phyloP scores from a whole-genome alignment of 2,888 invertebrate genomes.

The Drosophila pseudotalamancana region DNA sequence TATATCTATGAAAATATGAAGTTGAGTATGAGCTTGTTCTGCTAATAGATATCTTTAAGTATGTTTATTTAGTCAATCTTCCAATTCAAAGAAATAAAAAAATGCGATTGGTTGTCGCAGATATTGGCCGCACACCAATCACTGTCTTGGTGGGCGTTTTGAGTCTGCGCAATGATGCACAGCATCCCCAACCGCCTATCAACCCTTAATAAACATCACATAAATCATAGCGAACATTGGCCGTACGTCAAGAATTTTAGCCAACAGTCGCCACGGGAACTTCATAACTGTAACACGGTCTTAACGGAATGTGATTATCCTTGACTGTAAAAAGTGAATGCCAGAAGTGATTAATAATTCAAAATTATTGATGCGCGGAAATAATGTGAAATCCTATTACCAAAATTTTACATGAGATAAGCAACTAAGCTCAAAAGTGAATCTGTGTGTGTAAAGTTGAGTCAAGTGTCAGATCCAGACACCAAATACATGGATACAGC shows the following conservation, averaged over 20 bases:
- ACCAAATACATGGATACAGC: constrained; percentile 70
- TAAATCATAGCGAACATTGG: constrained; percentile 29
- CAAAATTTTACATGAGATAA: constrained; percentile 36
- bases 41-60: background rate
- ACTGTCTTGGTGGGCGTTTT: constrained; percentile 50
- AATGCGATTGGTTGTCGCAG: constrained; percentile 33
- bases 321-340: constrained; percentile 46
- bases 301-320: constrained; percentile 59
- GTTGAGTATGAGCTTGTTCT: too few relatives aligned
- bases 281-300: constrained; percentile 55
- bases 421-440: constrained; percentile 48
- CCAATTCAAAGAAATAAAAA: background rate
- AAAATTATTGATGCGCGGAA: constrained; percentile 66
- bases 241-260: constrained; percentile 22
- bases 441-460: constrained; percentile 22
- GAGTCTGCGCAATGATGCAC: constrained; percentile 65
- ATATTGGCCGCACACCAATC: constrained; percentile 46
- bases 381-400: constrained; percentile 56
- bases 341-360: constrained; percentile 63
- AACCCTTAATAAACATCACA: constrained; percentile 45
- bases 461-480: constrained; percentile 28
- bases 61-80: background rate
- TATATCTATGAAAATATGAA: background rate
- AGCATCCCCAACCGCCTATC: constrained; percentile 51
- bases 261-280: constrained; percentile 64